Evolutionary conservation across 2,797 vertebrate species (phyloP), one percentile per base, ranked within the genome.

Genomic region (Vultur gryphus): DNA sequence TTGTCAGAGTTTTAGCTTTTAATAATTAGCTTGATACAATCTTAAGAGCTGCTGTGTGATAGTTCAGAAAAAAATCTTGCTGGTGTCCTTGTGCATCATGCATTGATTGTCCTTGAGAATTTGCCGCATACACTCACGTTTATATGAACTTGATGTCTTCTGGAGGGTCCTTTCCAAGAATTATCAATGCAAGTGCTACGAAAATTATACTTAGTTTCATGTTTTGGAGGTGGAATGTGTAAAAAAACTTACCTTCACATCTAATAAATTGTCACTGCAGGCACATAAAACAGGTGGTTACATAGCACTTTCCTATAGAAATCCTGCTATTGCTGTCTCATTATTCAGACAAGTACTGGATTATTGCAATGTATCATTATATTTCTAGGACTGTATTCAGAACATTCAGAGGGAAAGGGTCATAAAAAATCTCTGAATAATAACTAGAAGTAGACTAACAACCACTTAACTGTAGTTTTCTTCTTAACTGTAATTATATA

Each of bases 31-130:
- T 28, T 4, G 43, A 11, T 51, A 7, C 6, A 59, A 4, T 26
- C 69, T 83, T 31, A 52, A 44, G 25, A 81, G 10, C 13, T 76
- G 44, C 48, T 25, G 5, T 31, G 37, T 51, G 29, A 46, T 66
- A 29, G 33, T 41, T 82, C 13, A 52, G 57, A 18, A 61, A 19
- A 29, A 69, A 10, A 10, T 37, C 26, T 73, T 82, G 44, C 28
- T 41, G 29, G 4, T 72, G 44, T 69, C 23, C 23, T 81, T 58
- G 11, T 67, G 29, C 33, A 29, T 84, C 20, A 8, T 54, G 26
- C 16, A 10, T 39, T 91, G n/a, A 18, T 82, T 95, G 14, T 59
- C 41, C 44, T 81, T 83, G 80, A 71, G 69, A 78, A 80, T 80
- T 70, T 51, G 37, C 87, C 2, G 0, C 6, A 12, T 55, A 13